Conservation (phyloP, 2,797 vertebrate species). For the Pantherophis alleghaniensis region DNA sequence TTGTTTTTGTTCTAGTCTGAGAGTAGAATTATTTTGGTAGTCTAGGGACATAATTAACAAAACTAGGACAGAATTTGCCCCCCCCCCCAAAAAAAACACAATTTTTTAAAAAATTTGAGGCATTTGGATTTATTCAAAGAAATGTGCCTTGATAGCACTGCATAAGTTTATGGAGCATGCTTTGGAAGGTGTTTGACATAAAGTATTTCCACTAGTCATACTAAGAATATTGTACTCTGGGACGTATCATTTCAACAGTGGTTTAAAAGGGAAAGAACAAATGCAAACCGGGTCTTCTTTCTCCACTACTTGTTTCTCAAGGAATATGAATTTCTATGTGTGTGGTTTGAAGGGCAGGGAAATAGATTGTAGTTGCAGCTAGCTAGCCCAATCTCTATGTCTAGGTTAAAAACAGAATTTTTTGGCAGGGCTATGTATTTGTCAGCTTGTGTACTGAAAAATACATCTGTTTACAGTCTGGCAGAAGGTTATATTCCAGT, state of each 20-base stretch:
- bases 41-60: neutral
- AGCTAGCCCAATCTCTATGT: neutral
- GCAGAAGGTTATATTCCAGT: neutral
- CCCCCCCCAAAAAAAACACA: neutral
- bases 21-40: neutral
- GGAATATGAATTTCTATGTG: neutral
- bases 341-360: neutral
- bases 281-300: neutral
- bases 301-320: neutral
- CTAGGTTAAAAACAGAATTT: neutral
- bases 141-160: fast-evolving
- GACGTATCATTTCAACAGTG: neutral
- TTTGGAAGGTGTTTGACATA: neutral
- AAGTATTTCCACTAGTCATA: neutral
- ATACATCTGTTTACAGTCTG: neutral
- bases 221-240: neutral
- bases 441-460: neutral
- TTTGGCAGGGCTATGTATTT: neutral
- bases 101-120: neutral
- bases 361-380: neutral
- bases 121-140: conserved; percentile 7
- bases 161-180: fast-evolving
- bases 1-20: neutral
- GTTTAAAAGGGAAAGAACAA: neutral
- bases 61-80: conserved; percentile 14